Evolutionary conservation across 2,113 vertebrate species (phyloP).

Genomic region (Alosa alosa): DNA sequence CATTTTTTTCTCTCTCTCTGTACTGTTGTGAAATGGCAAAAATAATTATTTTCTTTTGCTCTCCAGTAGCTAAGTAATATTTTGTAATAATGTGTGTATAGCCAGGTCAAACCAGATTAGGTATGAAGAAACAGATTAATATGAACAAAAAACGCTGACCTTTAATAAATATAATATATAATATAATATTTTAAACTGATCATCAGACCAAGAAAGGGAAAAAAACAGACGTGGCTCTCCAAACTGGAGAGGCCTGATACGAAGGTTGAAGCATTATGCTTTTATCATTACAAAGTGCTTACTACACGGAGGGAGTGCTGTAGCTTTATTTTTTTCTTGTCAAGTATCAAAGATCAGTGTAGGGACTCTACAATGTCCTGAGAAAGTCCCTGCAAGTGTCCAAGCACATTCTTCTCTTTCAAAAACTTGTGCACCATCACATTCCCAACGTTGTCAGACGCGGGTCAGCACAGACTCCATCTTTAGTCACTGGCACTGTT

Average conservation of each 20-base stretch:
- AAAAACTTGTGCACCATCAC: neutral
- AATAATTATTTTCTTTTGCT: neutral
- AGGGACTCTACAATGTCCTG: neutral
- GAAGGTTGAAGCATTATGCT: neutral
- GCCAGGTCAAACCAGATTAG: neutral
- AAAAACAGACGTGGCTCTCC: neutral
- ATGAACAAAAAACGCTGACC: neutral
- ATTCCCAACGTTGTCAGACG: neutral
- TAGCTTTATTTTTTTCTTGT: neutral
- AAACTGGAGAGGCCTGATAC: neutral
- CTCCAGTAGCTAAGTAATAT: neutral
- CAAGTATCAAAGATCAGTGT: neutral
- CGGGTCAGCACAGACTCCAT: neutral
- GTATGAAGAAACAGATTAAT: neutral
- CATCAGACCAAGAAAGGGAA: neutral
- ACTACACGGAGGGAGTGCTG: neutral
- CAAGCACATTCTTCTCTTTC: neutral
- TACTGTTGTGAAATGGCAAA: neutral
- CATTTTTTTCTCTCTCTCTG: neutral
- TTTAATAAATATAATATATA: neutral
- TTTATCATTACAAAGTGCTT: neutral
- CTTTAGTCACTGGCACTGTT: constrained; percentile 5
- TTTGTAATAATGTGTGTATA: neutral
- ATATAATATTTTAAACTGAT: neutral
- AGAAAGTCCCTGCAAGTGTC: neutral